phyloP scores from a whole-genome alignment of 2,113 vertebrate species.

The Takifugu flavidus region DNA sequence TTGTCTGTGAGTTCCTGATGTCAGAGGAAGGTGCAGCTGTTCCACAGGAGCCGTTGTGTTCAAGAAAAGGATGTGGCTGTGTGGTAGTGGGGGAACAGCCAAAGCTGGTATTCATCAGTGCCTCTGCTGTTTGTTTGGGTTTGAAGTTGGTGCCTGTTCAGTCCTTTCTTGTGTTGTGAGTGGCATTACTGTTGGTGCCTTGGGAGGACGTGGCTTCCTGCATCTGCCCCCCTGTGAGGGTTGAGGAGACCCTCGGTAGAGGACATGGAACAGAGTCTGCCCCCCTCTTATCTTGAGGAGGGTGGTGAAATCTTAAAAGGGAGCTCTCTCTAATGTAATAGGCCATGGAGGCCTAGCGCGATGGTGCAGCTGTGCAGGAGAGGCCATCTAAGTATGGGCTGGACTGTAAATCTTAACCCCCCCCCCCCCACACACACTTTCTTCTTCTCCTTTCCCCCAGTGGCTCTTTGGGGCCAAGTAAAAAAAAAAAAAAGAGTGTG shows the following conservation, averaged over 20 bases:
- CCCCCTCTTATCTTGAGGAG: constrained; percentile 62
- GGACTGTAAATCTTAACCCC: constrained; percentile 62
- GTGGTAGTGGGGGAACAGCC: background rate
- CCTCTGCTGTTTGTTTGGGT: no score
- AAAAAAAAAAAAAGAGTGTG: constrained; percentile 50
- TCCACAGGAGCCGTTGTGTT: constrained; percentile 23
- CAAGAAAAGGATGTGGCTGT: constrained; percentile 29
- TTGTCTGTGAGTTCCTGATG: constrained; percentile 70
- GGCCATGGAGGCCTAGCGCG: constrained; percentile 43
- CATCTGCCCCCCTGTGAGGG: constrained; percentile 40
- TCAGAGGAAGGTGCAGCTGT: constrained; percentile 49
- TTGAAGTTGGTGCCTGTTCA: constrained; percentile 6
- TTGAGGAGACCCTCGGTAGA: constrained; percentile 39
- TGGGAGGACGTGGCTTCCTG: constrained; percentile 23
- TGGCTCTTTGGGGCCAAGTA: constrained; percentile 37
- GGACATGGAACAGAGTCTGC: constrained; percentile 52
- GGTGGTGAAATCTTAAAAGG: constrained; percentile 70
- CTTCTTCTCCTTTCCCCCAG: constrained; percentile 30
- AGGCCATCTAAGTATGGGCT: constrained; percentile 41
- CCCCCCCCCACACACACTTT: constrained; percentile 16
- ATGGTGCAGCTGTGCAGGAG: constrained; percentile 64
- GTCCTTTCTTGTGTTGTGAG: background rate
- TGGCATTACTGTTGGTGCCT: constrained; percentile 1
- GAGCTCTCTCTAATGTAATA: constrained; percentile 61
- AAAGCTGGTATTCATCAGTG: background rate